Base-by-base conservation (phyloP, 2,888 invertebrate genomes). In the Melikaiella ostensackeni region DNA sequence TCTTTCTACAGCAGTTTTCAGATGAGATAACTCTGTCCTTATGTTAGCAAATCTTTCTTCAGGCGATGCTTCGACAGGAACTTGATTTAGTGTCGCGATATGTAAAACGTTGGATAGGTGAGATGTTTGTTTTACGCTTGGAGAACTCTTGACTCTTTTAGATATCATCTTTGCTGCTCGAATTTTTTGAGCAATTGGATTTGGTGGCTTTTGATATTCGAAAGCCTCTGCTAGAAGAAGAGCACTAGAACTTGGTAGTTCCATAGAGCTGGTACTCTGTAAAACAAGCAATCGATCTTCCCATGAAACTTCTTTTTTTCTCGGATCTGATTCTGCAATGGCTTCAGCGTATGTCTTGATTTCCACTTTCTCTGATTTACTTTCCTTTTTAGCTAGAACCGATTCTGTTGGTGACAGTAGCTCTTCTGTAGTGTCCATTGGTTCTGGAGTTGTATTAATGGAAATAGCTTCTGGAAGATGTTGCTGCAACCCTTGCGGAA, bases 101-200 rank as follows among this genome's bases (percentile, higher is more conserved):
- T 94, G 94, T n/a, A 95, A 89, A 1, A 95, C 92, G 85, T 94
- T 94, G 73, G 93, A 93, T n/a, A 95, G 88, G 76, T 94, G 93
- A 21, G 93, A 94, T 5, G 93, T 93, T 81, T 92, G 91, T 9
- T 91, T 91, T 2, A 93, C 93, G 70, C 93, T 93, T 79, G 93
- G 93, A 9, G 94, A 87, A 81, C 93, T 93, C 80, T 92, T 93
- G 19, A 94, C 92, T 81, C 94, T 92, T 81, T 93, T 93, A 4
- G 92, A 91, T 50, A 94, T 92, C 1, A 93, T 91, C 81, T 92
- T 92, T 75, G 93, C 93, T 0, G 94, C 92, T 85, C 93, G 92
- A n/a, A 91, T 92, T 92, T 93, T 94, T 80, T 92, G 91, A 0
- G 91, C 86, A 38, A 91, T 88, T 5, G 92, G 87, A 81, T 91